Evolutionary conservation across 2,888 invertebrate species (phyloP), one percentile per base, ranked within the genome.

Genomic region (Chloromyia formosa): DNA sequence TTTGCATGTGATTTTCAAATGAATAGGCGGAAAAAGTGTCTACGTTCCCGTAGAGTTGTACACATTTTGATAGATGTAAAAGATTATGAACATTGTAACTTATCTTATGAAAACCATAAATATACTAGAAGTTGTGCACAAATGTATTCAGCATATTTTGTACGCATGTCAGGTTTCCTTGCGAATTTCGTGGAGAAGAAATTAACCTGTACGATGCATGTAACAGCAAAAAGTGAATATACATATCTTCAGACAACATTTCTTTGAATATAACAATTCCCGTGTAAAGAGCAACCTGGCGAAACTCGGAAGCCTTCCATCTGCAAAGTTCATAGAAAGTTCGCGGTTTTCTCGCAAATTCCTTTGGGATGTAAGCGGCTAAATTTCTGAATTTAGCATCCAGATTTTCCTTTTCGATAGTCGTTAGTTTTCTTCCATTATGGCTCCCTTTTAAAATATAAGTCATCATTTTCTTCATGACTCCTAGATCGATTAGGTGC

Each of bases 401-500:
- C 35, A 42, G 20, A 27, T 42, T 35, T 60, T 60, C 20, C 35
- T 58, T 60, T 18, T 73, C 35, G 23, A 10, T 42, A 35, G 27
- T 35, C 27, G 42, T 42, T 42, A 60, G 27, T 61, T 73, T 61
- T 60, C 42, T 3, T 49, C 12, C 49, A 49, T 12, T n/a, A 12
- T 49, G 16, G 12, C 16, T 49, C 0, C 56, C 18, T 66, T 60
- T 66, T 9, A 20, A 22, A 35, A 35, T 35, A 35, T 7, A 4
- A 35, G 2, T 35, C 42, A 76, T 72, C 45, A 77, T 73, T 60
- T 76, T 78, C 53, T 68, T 74, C 22, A 66, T 77, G 14, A 78
- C 76, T 23, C 78, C 78, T 27, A 78, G 73, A 75, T 80, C 80
- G 69, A 78, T 75, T 7, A 78, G 60, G 69, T 80, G 80, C 80